These are phyloP conservation scores for Vulpes ferrilata DNA, from an alignment of 2,113 vertebrate genomes.

Conservation along the genomic window DNA sequence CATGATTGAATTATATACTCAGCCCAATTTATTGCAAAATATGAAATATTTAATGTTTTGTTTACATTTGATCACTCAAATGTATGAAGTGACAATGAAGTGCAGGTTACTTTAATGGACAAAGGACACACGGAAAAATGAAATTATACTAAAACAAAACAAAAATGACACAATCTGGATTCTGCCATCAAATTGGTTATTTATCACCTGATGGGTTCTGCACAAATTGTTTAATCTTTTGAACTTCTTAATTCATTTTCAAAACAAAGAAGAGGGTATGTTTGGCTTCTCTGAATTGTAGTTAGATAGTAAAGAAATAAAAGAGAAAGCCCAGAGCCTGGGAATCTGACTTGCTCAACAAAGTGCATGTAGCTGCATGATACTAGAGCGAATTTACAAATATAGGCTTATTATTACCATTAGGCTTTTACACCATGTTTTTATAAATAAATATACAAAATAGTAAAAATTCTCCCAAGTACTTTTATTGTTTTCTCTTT, in stretches of 20 bases:
- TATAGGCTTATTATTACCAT: not conserved
- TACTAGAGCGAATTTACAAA: not conserved
- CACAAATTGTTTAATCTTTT: not conserved
- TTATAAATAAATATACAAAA: not conserved
- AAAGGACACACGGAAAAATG: not conserved
- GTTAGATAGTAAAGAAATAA: not conserved
- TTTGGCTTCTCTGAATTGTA: not conserved
- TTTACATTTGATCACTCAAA: not conserved
- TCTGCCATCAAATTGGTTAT: not conserved
- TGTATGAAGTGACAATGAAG: not conserved
- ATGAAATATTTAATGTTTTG: not conserved
- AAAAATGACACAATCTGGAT: not conserved
- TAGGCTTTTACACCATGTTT: not conserved
- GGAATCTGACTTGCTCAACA: not conserved
- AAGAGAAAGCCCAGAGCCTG: not conserved
- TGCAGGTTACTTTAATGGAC: not conserved
- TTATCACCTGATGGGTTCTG: not conserved
- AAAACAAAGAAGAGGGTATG: not conserved
- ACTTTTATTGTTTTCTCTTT: not conserved
- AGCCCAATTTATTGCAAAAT: not conserved
- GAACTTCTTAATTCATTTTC: not conserved
- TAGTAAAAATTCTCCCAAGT: not conserved
- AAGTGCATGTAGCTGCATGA: not conserved
- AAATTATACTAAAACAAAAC: not conserved
- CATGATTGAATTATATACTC: not conserved